Percentiles rank a stretch among this genome's conserved stretches.
Conservation (phyloP, 2,888 invertebrate species). For the Agrilus cyanescens region DNA sequence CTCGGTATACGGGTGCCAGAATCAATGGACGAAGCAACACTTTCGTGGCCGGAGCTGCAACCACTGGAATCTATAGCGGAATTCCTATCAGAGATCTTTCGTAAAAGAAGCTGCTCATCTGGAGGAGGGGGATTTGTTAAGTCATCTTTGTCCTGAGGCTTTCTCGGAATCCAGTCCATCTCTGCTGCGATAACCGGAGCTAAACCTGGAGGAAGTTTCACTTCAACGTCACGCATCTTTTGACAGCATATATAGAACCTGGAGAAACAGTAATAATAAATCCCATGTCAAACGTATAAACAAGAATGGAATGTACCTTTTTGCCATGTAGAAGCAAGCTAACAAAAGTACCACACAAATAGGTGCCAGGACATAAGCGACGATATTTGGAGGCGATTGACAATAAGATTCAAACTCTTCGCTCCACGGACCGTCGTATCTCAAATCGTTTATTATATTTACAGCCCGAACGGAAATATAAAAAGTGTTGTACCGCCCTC, state of each 20-base stretch:
- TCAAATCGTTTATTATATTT: slow-evolving; percentile 22
- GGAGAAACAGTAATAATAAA: slow-evolving; percentile 1
- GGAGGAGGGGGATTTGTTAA: slow-evolving; percentile 21
- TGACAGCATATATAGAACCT: slow-evolving; percentile 10
- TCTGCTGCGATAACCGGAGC: slow-evolving; percentile 25
- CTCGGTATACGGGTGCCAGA: slow-evolving; percentile 40
- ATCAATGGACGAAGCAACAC: slow-evolving; percentile 42
- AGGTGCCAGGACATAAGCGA: slow-evolving; percentile 8
- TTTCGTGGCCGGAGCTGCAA: slow-evolving; percentile 45
- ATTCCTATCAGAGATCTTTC: slow-evolving; percentile 19
- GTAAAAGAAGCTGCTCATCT: slow-evolving; percentile 25
- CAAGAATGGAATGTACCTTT: slow-evolving; percentile 6
- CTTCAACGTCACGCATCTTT: slow-evolving; percentile 52
- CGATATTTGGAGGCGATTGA: slow-evolving; percentile 6
- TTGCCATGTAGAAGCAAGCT: slow-evolving; percentile 6
- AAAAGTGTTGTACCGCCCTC: slow-evolving; percentile 20
- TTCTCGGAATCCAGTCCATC: slow-evolving; percentile 25
- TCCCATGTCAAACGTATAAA: too few species aligned
- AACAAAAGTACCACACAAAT: slow-evolving; percentile 6
- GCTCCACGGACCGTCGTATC: slow-evolving; percentile 30
- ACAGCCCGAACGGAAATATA: slow-evolving; percentile 30
- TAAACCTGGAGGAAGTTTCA: slow-evolving; percentile 54
- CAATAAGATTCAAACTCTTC: slow-evolving; percentile 23
- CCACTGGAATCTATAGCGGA: slow-evolving; percentile 41
- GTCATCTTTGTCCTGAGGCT: slow-evolving; percentile 25